phyloP scores from a whole-genome alignment of 2,797 vertebrate genomes.

The Enteromius mattozi region DNA sequence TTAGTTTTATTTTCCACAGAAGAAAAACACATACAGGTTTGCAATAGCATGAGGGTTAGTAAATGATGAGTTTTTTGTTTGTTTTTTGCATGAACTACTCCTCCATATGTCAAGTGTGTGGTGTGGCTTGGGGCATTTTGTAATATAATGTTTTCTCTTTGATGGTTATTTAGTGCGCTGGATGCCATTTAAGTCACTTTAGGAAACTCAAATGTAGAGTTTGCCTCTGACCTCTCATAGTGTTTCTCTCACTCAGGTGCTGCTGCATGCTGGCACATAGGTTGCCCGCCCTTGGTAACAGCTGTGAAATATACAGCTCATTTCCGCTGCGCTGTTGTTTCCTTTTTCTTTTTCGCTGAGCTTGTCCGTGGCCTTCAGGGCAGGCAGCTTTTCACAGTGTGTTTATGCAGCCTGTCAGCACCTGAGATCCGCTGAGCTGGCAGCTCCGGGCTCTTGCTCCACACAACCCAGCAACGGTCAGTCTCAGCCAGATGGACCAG shows the following conservation, averaged over 20 bases:
- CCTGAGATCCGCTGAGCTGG: constrained; percentile 64
- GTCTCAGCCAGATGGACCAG: constrained; percentile 27
- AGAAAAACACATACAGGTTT: background rate
- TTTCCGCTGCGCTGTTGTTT: constrained; percentile 36
- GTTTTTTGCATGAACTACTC: background rate
- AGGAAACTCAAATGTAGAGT: background rate
- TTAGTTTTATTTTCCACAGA: background rate
- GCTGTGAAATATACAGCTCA: constrained; percentile 46
- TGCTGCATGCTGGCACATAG: constrained; percentile 40
- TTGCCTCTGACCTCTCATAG: background rate
- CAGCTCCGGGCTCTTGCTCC: constrained; percentile 59
- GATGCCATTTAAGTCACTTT: constrained; percentile 9
- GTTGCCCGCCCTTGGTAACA: constrained; percentile 41
- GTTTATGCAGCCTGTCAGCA: constrained; percentile 73
- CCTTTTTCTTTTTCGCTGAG: constrained; percentile 35
- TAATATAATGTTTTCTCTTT: background rate
- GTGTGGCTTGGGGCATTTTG: background rate
- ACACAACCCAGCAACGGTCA: constrained; percentile 55
- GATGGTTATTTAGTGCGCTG: background rate
- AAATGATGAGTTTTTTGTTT: background rate
- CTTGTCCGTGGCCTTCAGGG: constrained; percentile 36
- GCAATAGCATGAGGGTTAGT: background rate
- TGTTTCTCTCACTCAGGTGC: constrained; percentile 35
- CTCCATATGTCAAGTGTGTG: background rate
- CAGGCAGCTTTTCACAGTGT: constrained; percentile 43